Percentiles rank a stretch among this genome's conserved stretches.
Evolutionary conservation across 2,888 invertebrate genomes (phyloP).

Genomic region (Ligdia adustata): DNA sequence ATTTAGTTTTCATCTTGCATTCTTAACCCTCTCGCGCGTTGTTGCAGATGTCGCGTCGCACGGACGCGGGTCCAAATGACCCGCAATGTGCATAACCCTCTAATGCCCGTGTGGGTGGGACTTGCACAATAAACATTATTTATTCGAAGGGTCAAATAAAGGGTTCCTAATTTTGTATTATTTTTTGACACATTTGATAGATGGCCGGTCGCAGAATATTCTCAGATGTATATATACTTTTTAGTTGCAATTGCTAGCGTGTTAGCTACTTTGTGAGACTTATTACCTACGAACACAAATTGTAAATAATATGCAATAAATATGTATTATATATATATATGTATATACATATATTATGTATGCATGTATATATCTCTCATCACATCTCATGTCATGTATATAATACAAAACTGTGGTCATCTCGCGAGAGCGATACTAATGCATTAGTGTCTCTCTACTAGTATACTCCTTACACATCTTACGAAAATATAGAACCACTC

Average conservation of each 20-base stretch:
- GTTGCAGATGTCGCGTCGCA: constrained; percentile 35
- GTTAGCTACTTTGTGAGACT: no score
- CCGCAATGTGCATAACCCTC: constrained; percentile 53
- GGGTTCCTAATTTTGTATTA: constrained; percentile 55
- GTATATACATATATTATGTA: no score
- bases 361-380: no score
- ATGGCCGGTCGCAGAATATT: constrained; percentile 41
- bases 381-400: no score
- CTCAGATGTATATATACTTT: constrained; percentile 36
- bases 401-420: no score
- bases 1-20: constrained; percentile 28
- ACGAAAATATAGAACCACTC: constrained; percentile 39
- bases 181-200: constrained; percentile 46
- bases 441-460: not conserved
- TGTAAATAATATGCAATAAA: no score
- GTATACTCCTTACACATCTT: constrained; percentile 31
- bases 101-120: constrained; percentile 48
- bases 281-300: no score
- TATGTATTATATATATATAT: no score
- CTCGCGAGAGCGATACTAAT: no score
- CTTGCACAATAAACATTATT: constrained; percentile 47
- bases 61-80: constrained; percentile 34
- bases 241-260: constrained; percentile 36
- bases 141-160: constrained; percentile 53
- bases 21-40: constrained; percentile 26